phyloP scores from a whole-genome alignment of 1,140 invertebrate species.

The Melanaphis sacchari region DNA sequence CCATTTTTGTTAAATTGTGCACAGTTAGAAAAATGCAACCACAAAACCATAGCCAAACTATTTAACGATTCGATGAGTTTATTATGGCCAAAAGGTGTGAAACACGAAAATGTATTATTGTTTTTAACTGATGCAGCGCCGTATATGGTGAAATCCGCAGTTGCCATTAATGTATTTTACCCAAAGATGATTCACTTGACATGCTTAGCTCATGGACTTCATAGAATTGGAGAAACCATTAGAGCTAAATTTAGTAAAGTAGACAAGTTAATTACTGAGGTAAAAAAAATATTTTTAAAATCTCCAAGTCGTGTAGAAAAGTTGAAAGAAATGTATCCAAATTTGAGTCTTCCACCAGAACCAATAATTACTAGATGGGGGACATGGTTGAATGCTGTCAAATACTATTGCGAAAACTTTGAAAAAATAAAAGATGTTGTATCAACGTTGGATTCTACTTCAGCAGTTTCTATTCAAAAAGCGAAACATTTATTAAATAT shows the following conservation, averaged over 20 bases:
- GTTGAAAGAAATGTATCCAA: not conserved
- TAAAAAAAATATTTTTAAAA: too few species aligned
- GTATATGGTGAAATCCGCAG: conserved; percentile 31
- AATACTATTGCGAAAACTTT: not conserved
- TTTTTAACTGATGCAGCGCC: conserved; percentile 36
- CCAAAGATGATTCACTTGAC: conserved; percentile 61
- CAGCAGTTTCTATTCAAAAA: too few species aligned
- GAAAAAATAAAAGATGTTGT: too few species aligned
- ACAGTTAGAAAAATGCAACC: conserved; percentile 19
- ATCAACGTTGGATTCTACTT: too few species aligned
- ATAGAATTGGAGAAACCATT: conserved; percentile 63
- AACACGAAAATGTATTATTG: conserved; percentile 30
- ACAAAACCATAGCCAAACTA: too few species aligned
- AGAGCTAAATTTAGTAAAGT: conserved; percentile 61
- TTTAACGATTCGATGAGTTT: conserved; percentile 15
- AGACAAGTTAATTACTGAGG: conserved; percentile 54
- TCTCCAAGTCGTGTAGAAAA: not conserved
- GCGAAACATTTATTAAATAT: too few species aligned
- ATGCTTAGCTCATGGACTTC: conserved; percentile 63
- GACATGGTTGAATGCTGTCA: not conserved
- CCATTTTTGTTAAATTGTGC: not conserved
- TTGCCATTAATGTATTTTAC: conserved; percentile 15
- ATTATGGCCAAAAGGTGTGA: conserved; percentile 13
- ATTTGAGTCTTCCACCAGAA: not conserved
- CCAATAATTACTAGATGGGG: conserved; percentile 1